Percentiles rank a stretch among this genome's conserved stretches.
phyloP scores from a whole-genome alignment of 1,140 invertebrate species.

The Ridgeia piscesae region DNA sequence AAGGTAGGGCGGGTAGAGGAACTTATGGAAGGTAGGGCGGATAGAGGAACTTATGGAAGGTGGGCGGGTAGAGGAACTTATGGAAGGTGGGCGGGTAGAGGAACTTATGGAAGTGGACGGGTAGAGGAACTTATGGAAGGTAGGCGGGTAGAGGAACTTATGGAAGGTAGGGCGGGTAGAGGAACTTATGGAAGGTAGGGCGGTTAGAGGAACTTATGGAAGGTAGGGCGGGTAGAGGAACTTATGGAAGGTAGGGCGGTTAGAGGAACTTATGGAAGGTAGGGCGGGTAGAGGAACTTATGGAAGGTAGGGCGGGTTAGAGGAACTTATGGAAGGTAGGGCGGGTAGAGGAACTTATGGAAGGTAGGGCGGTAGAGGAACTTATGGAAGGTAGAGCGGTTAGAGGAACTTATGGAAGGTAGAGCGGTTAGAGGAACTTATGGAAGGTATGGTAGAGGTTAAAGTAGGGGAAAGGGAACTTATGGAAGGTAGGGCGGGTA shows the following conservation, averaged over 20 bases:
- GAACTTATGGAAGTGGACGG: too few relatives aligned
- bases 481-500: too few relatives aligned
- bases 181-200: slow-evolving; percentile 87
- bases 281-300: background rate
- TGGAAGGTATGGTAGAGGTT: too few relatives aligned
- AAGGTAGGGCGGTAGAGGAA: too few relatives aligned
- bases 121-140: background rate
- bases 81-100: background rate
- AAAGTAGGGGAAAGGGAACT: too few relatives aligned
- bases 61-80: background rate
- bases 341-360: too few relatives aligned
- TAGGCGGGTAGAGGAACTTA: background rate
- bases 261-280: background rate
- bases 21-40: slow-evolving; percentile 58
- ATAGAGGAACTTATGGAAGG: background rate
- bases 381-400: too few relatives aligned
- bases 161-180: slow-evolving; percentile 94
- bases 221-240: background rate
- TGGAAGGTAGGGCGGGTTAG: background rate
- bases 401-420: too few relatives aligned
- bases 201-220: background rate
- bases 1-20: background rate
- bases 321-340: background rate
- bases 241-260: background rate
- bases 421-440: too few relatives aligned